These are phyloP conservation scores for Paguma larvata DNA, from an alignment of 2,797 vertebrate genomes.

Conservation along the genomic window DNA sequence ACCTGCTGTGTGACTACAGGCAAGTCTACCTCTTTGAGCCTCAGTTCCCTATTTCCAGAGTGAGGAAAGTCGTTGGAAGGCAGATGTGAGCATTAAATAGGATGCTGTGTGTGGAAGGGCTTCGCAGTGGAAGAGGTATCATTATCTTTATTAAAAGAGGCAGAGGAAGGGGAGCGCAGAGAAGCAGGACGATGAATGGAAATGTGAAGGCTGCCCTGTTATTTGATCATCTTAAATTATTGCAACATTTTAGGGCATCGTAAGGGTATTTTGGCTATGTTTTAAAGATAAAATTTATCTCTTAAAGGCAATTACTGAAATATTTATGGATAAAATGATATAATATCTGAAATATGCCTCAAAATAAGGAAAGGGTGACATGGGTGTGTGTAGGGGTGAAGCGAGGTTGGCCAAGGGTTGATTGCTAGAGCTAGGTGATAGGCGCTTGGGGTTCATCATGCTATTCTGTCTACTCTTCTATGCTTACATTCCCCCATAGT, in stretches of 20 bases:
- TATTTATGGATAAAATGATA: neutral
- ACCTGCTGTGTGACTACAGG: neutral
- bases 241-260: neutral
- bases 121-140: neutral
- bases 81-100: neutral
- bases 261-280: neutral
- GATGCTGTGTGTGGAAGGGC: neutral
- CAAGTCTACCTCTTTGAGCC: neutral
- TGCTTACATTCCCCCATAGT: neutral
- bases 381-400: neutral
- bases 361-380: neutral
- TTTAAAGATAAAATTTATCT: constrained; percentile 20
- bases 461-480: neutral
- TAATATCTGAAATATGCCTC: neutral
- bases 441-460: neutral
- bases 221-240: neutral
- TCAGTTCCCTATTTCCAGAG: neutral
- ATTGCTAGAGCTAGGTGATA: neutral
- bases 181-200: neutral
- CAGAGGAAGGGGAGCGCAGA: neutral
- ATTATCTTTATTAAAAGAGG: neutral
- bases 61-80: neutral
- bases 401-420: neutral
- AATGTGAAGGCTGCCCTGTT: neutral
- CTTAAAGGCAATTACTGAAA: neutral